phyloP scores from a whole-genome alignment of 2,113 vertebrate genomes.

The Charina bottae region DNA sequence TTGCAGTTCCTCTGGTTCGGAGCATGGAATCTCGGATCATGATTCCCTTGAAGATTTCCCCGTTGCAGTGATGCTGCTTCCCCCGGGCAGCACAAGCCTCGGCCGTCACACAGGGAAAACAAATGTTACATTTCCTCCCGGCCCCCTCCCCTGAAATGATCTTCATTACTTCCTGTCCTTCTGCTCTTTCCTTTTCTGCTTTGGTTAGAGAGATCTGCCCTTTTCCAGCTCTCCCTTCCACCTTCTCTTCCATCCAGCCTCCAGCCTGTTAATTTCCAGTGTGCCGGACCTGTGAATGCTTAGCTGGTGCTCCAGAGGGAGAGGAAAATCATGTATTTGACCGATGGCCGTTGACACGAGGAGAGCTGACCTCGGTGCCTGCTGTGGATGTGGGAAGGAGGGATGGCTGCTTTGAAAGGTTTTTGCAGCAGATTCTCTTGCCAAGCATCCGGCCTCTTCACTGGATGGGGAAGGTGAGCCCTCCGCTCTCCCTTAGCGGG shows the following conservation, averaged over 20 bases:
- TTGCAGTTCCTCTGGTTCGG: slow-evolving; percentile 88
- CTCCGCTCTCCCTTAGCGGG: background rate
- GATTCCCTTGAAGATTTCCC: slow-evolving; percentile 91
- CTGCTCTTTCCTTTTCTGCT: background rate
- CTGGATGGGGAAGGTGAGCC: background rate
- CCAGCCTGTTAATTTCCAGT: background rate
- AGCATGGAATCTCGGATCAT: slow-evolving; percentile 95
- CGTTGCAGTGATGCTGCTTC: slow-evolving; percentile 80
- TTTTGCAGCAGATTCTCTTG: background rate
- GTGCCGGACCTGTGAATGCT: background rate
- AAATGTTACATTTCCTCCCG: background rate
- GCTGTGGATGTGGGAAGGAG: background rate
- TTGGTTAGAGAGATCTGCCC: background rate
- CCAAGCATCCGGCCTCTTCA: background rate
- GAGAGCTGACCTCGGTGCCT: background rate
- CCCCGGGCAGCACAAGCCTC: rapidly evolving
- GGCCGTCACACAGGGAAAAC: background rate
- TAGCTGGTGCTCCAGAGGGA: background rate
- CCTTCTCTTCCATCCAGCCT: background rate
- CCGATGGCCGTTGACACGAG: background rate
- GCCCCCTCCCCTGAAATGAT: background rate
- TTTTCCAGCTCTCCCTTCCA: background rate
- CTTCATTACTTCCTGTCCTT: background rate
- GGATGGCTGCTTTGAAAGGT: rapidly evolving
- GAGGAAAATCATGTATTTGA: background rate